Conservation (phyloP, 2,888 invertebrate species). For the Heliconius erato region DNA sequence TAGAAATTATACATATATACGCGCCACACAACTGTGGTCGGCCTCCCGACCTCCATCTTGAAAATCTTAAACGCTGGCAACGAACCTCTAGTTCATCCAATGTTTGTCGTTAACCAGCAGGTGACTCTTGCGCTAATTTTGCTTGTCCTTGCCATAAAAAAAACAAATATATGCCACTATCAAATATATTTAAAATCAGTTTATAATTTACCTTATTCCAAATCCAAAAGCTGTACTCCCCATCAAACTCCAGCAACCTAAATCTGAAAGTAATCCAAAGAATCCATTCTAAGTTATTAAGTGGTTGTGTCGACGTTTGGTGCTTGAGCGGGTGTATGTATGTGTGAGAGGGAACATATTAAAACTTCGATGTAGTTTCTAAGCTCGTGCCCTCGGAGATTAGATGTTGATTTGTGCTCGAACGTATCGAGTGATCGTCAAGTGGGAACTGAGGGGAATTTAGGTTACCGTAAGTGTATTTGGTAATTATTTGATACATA, state of each 20-base stretch:
- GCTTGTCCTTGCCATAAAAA: too few relatives aligned
- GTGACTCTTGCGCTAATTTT: too few relatives aligned
- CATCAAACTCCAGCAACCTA: constrained; percentile 18
- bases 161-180: too few relatives aligned
- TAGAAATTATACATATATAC: too few relatives aligned
- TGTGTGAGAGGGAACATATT: constrained; percentile 42
- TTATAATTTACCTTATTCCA: too few relatives aligned
- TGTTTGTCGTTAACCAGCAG: too few relatives aligned
- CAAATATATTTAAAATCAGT: too few relatives aligned
- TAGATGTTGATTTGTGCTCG: constrained; percentile 24
- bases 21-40: too few relatives aligned
- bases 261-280: constrained; percentile 33
- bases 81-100: too few relatives aligned
- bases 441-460: background rate
- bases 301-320: constrained; percentile 30
- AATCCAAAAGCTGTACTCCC: background rate
- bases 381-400: constrained; percentile 32
- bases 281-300: constrained; percentile 36
- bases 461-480: background rate
- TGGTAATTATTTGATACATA: background rate
- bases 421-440: constrained; percentile 17
- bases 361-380: constrained; percentile 45
- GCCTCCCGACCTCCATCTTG: too few relatives aligned
- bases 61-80: too few relatives aligned
- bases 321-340: background rate